Evolutionary conservation across 2,797 vertebrate species (phyloP).

Genomic region (Paratrypauchen microcephalus): DNA sequence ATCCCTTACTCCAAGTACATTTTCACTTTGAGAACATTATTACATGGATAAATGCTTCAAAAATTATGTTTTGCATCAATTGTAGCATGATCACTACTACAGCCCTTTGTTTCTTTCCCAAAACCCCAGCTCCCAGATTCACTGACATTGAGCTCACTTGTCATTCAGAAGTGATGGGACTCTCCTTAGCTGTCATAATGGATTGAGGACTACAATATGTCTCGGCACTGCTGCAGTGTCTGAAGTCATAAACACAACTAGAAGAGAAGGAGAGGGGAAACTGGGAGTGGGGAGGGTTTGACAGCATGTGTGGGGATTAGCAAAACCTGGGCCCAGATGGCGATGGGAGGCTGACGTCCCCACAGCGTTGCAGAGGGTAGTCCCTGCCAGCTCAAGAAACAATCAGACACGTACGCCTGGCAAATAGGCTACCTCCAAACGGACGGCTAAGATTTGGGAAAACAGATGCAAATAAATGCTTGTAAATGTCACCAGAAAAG

Average conservation of each 20-base stretch:
- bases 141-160: conserved; percentile 18
- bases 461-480: conserved; percentile 74
- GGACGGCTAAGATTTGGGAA: conserved; percentile 63
- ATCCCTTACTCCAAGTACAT: not conserved
- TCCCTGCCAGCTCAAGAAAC: conserved; percentile 67
- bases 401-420: conserved; percentile 64
- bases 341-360: conserved; percentile 72
- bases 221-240: conserved; percentile 14
- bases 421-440: conserved; percentile 62
- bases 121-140: conserved; percentile 14
- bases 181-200: conserved; percentile 17
- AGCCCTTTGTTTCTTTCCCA: conserved; percentile 8
- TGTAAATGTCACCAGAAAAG: conserved; percentile 47
- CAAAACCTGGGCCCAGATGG: conserved; percentile 73
- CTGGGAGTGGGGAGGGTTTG: conserved; percentile 36
- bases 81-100: not conserved
- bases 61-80: not conserved
- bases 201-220: conserved; percentile 21
- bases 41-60: not conserved
- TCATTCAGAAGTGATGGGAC: conserved; percentile 35
- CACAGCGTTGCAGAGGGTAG: conserved; percentile 67
- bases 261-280: conserved; percentile 22
- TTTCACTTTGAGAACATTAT: not conserved
- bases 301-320: conserved; percentile 56
- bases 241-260: conserved; percentile 21